phyloP scores from a whole-genome alignment of 2,797 vertebrate species.

The Thaleichthys pacificus region DNA sequence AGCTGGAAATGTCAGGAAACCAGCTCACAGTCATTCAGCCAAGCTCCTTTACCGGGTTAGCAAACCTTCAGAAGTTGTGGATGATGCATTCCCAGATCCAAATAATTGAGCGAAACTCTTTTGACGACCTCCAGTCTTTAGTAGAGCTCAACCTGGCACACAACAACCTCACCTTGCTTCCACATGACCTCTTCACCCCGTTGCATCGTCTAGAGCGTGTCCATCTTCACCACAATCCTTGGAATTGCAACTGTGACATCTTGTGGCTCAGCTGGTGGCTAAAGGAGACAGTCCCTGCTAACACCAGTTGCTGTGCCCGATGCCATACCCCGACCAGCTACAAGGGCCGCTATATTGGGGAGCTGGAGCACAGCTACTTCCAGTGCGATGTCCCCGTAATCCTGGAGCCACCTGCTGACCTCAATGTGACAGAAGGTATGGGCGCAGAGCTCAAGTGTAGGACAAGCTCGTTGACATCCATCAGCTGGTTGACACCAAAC shows the following conservation, averaged over 20 bases:
- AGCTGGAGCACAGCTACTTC: slow-evolving; percentile 97
- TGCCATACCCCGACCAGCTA: slow-evolving; percentile 88
- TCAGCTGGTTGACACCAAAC: slow-evolving; percentile 97
- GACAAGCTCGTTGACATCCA: slow-evolving; percentile 92
- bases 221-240: slow-evolving; percentile 97
- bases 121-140: slow-evolving; percentile 95
- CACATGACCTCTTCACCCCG: slow-evolving; percentile 97
- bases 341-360: slow-evolving; percentile 97
- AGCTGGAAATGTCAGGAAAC: slow-evolving; percentile 98
- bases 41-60: slow-evolving; percentile 93
- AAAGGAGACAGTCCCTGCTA: slow-evolving; percentile 95
- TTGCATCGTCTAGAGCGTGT: slow-evolving; percentile 93
- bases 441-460: slow-evolving; percentile 95
- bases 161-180: slow-evolving; percentile 96
- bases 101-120: slow-evolving; percentile 97
- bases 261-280: slow-evolving; percentile 99
- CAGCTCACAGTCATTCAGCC: slow-evolving; percentile 91
- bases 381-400: slow-evolving; percentile 96
- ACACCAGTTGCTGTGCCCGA: slow-evolving; percentile 96
- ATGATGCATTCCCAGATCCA: slow-evolving; percentile 99
- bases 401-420: slow-evolving; percentile 93
- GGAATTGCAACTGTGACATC: slow-evolving; percentile 99
- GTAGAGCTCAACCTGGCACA: slow-evolving; percentile 98
- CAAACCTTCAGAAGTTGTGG: slow-evolving; percentile 97
- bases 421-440: slow-evolving; percentile 98